Base-by-base conservation (phyloP, 1,140 invertebrate species). In the Nasonia vitripennis region DNA sequence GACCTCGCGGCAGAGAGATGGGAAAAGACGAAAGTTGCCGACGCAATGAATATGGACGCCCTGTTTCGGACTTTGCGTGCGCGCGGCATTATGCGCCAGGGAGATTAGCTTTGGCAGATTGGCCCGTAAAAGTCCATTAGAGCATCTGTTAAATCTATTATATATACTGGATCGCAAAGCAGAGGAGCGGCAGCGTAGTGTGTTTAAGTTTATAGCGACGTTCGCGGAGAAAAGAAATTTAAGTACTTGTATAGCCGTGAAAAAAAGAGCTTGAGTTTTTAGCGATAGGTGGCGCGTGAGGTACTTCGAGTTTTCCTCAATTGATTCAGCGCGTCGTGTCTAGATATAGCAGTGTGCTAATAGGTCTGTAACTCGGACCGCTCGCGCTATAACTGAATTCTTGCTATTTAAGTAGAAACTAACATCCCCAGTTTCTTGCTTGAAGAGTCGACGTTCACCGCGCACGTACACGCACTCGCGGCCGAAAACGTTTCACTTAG, bases 51-150 rank as follows among this genome's bases (percentile, higher is more conserved):
- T 86, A 45, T 70, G 85, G 81, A 83, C 77, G 81, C 81, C 80
- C 73, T 79, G 9, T 45, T 79, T 62, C 17, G 51, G 51, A 80
- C 68, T 79, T 83, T 79, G 68, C 67, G 41, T 67, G 34, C 17
- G 41, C 10, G 75, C n/a, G 20, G 7, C 41, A 55, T 78, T 78
- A 78, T 78, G 51, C 67, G 31, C 27, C 27, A 45, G 51, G 41
- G 11, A 68, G 79, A 86, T 82, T 77, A 81, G 41, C 78, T 77
- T 23, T 77, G 34, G 78, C 51, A 82, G 81, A 81, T 82, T 86
- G 80, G 79, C 74, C 74, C 75, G 81, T 86, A 86, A 86, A 86
- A 83, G 75, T 86, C 82, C 85, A 86, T 82, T 78, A 86, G 85
- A 14, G 48, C 73, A 62, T 23, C 67, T 79, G 83, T 79, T 73